phyloP scores from a whole-genome alignment of 2,113 vertebrate genomes.

The Meriones unguiculatus region DNA sequence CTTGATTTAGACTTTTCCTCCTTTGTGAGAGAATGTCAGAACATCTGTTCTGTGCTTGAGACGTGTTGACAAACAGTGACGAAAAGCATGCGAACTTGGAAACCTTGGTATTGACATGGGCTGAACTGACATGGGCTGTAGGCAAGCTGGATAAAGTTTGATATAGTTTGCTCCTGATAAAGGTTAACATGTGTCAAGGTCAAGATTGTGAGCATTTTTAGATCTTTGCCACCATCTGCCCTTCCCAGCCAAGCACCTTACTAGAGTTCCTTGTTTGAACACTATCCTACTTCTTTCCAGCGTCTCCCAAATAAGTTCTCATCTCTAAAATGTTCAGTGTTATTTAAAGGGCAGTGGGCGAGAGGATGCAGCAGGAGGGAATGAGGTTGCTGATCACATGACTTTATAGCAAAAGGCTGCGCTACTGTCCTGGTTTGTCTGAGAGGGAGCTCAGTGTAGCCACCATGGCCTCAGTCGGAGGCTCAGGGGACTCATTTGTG shows the following conservation, averaged over 20 bases:
- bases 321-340: background rate
- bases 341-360: too few species aligned
- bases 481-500: background rate
- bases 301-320: too few species aligned
- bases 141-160: background rate
- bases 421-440: background rate
- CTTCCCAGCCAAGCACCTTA: background rate
- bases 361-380: too few species aligned
- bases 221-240: background rate
- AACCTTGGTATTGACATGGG: background rate
- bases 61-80: background rate
- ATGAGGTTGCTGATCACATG: too few species aligned
- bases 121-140: background rate
- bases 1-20: background rate
- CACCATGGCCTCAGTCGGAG: background rate
- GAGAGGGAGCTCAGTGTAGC: accelerated
- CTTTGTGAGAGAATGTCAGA: background rate
- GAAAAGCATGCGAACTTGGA: too few species aligned
- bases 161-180: background rate
- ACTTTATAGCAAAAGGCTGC: background rate
- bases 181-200: too few species aligned
- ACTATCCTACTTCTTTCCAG: background rate
- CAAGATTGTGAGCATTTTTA: background rate
- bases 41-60: background rate
- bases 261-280: background rate